phyloP scores from a whole-genome alignment of 1,140 invertebrate genomes.

The Littorina saxatilis region DNA sequence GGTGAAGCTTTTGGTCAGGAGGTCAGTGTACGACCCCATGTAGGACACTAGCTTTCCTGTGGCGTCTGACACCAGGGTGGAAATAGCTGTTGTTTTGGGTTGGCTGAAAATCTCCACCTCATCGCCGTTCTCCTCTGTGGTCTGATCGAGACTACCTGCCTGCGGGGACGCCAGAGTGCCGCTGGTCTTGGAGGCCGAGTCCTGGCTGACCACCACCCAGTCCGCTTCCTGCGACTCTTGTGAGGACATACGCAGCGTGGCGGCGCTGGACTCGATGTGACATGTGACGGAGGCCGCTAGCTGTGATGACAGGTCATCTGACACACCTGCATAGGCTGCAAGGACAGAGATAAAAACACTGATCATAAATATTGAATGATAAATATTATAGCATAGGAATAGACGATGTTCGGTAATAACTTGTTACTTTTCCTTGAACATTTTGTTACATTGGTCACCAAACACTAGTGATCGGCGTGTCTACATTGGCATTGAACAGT shows the following conservation, averaged over 20 bases:
- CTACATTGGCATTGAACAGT: too few relatives aligned
- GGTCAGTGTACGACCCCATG: constrained; percentile 10
- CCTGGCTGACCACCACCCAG: constrained; percentile 47
- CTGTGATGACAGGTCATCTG: constrained; percentile 56
- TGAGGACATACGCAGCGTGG: constrained; percentile 38
- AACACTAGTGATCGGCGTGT: too few relatives aligned
- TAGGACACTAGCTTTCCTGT: constrained; percentile 25
- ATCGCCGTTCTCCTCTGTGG: background rate
- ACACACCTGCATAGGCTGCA: constrained; percentile 71
- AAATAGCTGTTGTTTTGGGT: background rate
- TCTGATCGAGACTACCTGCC: background rate
- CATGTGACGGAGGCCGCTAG: constrained; percentile 47
- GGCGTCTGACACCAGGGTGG: background rate
- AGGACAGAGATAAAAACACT: constrained; percentile 32
- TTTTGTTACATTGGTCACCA: too few relatives aligned
- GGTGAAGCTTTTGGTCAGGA: constrained; percentile 10
- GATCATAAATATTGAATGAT: too few relatives aligned
- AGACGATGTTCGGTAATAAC: too few relatives aligned
- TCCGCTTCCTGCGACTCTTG: constrained; percentile 41
- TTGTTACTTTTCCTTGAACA: too few relatives aligned
- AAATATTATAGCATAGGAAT: too few relatives aligned
- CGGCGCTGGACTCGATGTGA: constrained; percentile 43
- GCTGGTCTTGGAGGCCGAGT: constrained; percentile 1
- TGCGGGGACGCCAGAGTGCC: background rate
- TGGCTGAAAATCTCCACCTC: constrained; percentile 28